phyloP scores from a whole-genome alignment of 2,888 invertebrate species.

The Morpho achilles region DNA sequence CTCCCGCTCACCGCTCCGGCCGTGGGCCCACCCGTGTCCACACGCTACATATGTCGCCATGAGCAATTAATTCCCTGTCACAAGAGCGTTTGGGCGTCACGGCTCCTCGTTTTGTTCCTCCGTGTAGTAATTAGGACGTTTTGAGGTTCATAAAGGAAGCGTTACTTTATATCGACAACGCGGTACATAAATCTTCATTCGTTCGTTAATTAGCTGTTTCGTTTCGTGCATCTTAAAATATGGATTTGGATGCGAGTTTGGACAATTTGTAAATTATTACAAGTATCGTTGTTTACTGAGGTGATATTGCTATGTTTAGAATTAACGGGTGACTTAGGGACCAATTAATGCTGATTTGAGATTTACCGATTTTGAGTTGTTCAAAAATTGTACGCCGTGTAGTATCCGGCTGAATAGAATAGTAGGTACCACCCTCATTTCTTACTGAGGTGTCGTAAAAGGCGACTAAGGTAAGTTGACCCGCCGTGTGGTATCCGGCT shows the following conservation, averaged over 20 bases:
- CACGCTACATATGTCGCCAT: slow-evolving; percentile 68
- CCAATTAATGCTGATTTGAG: too few species aligned
- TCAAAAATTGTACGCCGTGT: too few species aligned
- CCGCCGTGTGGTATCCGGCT: too few species aligned
- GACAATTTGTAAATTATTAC: slow-evolving; percentile 23
- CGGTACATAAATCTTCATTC: slow-evolving; percentile 77
- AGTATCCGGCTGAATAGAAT: too few species aligned
- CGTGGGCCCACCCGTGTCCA: slow-evolving; percentile 27
- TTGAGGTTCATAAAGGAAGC: slow-evolving; percentile 77
- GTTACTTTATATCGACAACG: slow-evolving; percentile 78
- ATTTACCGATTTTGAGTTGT: too few species aligned
- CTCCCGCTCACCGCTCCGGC: slow-evolving; percentile 31
- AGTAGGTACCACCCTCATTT: too few species aligned
- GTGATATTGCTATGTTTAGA: not conserved
- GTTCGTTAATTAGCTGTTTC: slow-evolving; percentile 65
- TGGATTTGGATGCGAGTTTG: slow-evolving; percentile 19
- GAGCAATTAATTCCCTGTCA: slow-evolving; percentile 78
- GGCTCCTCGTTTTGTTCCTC: slow-evolving; percentile 68
- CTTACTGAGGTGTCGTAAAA: too few species aligned
- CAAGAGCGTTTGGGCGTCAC: slow-evolving; percentile 77
- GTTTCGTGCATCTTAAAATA: slow-evolving; percentile 30
- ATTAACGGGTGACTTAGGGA: not conserved
- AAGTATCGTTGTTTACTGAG: not conserved
- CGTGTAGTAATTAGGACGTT: slow-evolving; percentile 79
- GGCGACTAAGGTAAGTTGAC: too few species aligned